Percentiles rank a stretch among this genome's conserved stretches.
Evolutionary conservation across 2,888 invertebrate species (phyloP).

Genomic region (Nowickia ferox): DNA sequence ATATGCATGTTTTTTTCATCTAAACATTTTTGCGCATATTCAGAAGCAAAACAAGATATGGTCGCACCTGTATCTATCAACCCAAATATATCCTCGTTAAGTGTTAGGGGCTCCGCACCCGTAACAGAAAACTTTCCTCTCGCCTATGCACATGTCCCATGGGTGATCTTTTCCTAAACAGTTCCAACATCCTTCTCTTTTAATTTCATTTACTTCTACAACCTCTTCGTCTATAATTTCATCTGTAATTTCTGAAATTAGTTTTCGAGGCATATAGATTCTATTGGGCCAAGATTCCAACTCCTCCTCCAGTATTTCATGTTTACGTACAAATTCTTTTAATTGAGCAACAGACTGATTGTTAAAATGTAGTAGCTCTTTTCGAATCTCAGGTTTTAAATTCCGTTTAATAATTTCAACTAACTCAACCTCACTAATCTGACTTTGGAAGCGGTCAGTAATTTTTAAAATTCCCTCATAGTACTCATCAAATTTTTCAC

Average conservation of each 20-base stretch:
- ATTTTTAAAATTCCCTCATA: neutral
- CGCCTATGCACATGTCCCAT: neutral
- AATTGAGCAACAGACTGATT: neutral
- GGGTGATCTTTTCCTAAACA: neutral
- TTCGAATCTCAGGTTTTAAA: conserved; percentile 7
- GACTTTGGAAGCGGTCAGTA: neutral
- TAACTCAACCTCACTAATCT: neutral
- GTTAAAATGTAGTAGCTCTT: conserved; percentile 10
- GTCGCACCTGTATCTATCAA: no score
- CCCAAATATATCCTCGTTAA: no score
- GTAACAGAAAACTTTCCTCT: conserved; percentile 10
- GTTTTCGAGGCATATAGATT: no score
- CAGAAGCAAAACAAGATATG: no score
- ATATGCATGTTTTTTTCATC: no score
- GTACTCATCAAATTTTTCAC: neutral
- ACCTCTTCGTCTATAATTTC: neutral
- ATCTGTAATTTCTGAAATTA: no score
- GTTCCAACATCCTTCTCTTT: neutral
- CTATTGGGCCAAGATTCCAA: neutral
- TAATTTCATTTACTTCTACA: neutral
- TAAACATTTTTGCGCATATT: no score
- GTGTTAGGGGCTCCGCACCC: conserved; percentile 10
- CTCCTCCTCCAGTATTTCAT: no score
- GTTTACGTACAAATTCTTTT: no score
- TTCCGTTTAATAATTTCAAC: conserved; percentile 4